Base-by-base conservation (phyloP, 2,797 vertebrate genomes). In the Tarsius wallacei region DNA sequence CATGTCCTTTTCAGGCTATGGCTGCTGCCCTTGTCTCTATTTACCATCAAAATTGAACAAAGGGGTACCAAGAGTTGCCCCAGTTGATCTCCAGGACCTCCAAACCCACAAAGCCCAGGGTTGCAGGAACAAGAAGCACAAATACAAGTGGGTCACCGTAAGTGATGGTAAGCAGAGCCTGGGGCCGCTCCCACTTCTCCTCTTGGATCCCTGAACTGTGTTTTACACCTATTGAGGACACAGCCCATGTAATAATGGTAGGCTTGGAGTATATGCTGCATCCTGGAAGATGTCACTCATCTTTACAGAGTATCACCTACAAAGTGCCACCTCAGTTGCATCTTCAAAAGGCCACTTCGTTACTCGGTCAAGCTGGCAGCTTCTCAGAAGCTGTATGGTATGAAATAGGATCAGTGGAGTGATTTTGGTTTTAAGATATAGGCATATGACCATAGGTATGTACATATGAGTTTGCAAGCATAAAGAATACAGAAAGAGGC, bases 111-210 rank as follows among this genome's bases (percentile, higher is more conserved):
- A 66, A 89, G 12, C 68, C 57, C 51, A 82, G 61, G 78, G 78
- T 33, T 89, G 2, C 57, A 83, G 74, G 80, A n/a, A 78, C 36
- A 94, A 93, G 85, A 96, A 96, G 21, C 88, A 91, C 68, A 88
- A 71, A 88, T 68, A 77, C 42, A 94, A 73, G 66, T 87, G 28
- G 85, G 71, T 95, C 51, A 53, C 19, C 86, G 63, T 86, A n/a
- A 74, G n/a, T 64, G 28, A 82, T 76, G 51, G 9, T 82, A 80
- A 96, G 21, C 42, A 86, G 31, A 8, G 53, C 28, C 28, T 57
- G 59, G 36, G 80, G 24, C 12, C 33, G 78, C 80, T 86, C 63
- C 63, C 86, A 63, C 57, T 83, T 94, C 82, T 68, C 85, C 53
- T 12, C 12, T 63, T 70, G 36, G n/a, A 80, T 91, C 68, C 51